Evolutionary conservation across 37 sponge, comb jelly and placozoan species (phyloP).

Genomic region (Haliclona indistincta): DNA sequence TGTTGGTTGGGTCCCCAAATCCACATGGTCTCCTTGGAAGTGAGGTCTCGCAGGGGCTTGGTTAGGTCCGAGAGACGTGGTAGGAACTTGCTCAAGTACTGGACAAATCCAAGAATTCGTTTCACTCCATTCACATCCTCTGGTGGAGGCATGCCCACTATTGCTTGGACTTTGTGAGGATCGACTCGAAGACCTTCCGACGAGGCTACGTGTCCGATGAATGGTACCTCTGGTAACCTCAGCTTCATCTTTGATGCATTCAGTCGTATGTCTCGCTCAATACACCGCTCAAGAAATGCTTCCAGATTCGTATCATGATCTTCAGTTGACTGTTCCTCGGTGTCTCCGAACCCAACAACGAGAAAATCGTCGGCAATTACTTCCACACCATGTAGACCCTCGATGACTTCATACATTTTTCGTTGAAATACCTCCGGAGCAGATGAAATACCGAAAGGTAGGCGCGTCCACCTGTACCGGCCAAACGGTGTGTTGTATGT

Average conservation of each 20-base stretch:
- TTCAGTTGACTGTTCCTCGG: not conserved
- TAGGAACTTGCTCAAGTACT: conserved; percentile 52
- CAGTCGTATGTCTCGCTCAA: conserved; percentile 15
- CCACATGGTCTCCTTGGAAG: conserved; percentile 41
- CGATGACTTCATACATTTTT: conserved; percentile 41
- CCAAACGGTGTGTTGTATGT: conserved; percentile 67
- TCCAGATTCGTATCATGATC: conserved; percentile 21
- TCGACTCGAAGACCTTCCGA: conserved; percentile 47
- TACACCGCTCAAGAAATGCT: conserved; percentile 24
- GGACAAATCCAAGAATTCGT: conserved; percentile 42
- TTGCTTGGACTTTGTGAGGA: conserved; percentile 51
- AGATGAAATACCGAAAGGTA: too few relatives aligned
- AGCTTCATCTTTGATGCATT: conserved; percentile 32
- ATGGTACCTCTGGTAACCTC: conserved; percentile 36
- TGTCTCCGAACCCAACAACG: conserved; percentile 30
- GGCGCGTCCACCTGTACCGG: conserved; percentile 38
- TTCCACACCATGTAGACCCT: conserved; percentile 46
- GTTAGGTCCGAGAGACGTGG: conserved; percentile 41
- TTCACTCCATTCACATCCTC: conserved; percentile 32
- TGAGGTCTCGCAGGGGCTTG: conserved; percentile 38
- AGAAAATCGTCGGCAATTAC: conserved; percentile 46
- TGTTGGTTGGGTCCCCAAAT: conserved; percentile 41
- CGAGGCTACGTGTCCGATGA: conserved; percentile 50
- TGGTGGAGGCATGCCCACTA: conserved; percentile 57
- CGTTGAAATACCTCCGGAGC: conserved; percentile 28